Evolutionary conservation across 2,888 invertebrate genomes (phyloP), one percentile per base, ranked within the genome.

Genomic region (Brachylomia viminalis): DNA sequence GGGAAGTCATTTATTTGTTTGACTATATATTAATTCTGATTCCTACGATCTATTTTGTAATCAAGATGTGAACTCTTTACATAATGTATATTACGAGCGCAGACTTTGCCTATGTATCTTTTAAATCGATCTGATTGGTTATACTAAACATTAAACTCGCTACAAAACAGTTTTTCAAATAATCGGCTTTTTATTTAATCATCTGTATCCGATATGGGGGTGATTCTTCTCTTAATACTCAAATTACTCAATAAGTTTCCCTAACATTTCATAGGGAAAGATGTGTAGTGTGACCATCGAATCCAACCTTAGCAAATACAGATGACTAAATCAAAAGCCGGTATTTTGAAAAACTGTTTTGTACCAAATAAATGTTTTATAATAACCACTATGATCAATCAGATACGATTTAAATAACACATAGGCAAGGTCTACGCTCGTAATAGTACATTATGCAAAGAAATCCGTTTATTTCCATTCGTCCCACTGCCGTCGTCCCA

Each of bases 1-100:
- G n/a, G 70, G 68, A 73, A 83, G 59, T 38, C 38, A 68, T 83
- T 78, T 33, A 72, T 66, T 70, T 61, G 13, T 56, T 77, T 72
- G n/a, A 56, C 59, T n/a, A 42, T 42, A 27, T n/a, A 77, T 56
- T 64, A 59, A 65, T 72, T 76, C 23, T 64, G 20, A 54, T 56
- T 42, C 15, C 20, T 56, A 27, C 54, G 20, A 71, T 62, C n/a
- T 59, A 30, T 58, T 82, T 59, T 62, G 30, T 49, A 65, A 59
- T 72, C 33, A 77, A 58, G 42, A 68, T 45, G 30, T 54, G 20
- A 62, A 52, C 67, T 45, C 13, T 68, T 52, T 17, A 58, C 30
- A 58, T 58, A 11, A 30, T 30, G 13, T 54, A 15, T 42, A 52
- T 20, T 30, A 23, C 8, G 38, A 56, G 38, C 10, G 0, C 54